Conservation (phyloP, 1,140 invertebrate species). For the Tetragnatha versicolor region DNA sequence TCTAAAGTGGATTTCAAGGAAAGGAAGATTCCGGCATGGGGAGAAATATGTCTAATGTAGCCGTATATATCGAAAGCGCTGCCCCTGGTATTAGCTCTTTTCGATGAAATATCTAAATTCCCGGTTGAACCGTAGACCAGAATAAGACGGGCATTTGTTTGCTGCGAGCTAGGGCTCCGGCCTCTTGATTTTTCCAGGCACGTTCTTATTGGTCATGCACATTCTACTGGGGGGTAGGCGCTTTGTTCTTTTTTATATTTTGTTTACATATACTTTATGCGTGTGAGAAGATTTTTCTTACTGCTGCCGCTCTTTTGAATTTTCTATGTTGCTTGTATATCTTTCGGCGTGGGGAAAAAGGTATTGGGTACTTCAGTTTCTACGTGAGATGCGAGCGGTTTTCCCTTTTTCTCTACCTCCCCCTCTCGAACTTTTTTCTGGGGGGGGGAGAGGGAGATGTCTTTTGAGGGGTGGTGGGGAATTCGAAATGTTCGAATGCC, state of each 20-base stretch:
- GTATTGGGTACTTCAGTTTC: slow-evolving; percentile 24
- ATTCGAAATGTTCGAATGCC: slow-evolving; percentile 19
- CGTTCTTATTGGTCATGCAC: slow-evolving; percentile 43
- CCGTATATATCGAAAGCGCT: slow-evolving; percentile 1
- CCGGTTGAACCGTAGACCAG: slow-evolving; percentile 12
- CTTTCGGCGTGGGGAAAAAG: not conserved
- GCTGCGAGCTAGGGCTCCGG: not conserved
- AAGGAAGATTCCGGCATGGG: slow-evolving; percentile 1
- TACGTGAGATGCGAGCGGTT: slow-evolving; percentile 13
- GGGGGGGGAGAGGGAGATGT: not conserved
- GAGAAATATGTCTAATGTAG: slow-evolving; percentile 36
- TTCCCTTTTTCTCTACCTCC: not conserved
- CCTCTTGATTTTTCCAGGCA: slow-evolving; percentile 28
- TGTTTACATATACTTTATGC: slow-evolving; percentile 39
- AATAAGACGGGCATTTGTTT: slow-evolving; percentile 49
- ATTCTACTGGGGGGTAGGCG: not conserved
- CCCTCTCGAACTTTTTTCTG: not conserved
- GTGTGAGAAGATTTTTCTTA: slow-evolving; percentile 2
- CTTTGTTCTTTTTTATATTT: slow-evolving; percentile 33
- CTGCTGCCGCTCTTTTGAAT: slow-evolving; percentile 27
- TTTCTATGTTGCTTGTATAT: slow-evolving; percentile 36
- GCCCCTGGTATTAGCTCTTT: slow-evolving; percentile 27
- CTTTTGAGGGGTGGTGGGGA: slow-evolving; percentile 19
- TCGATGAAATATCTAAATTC: slow-evolving; percentile 47
- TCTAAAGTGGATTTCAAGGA: not conserved